phyloP scores from a whole-genome alignment of 2,888 invertebrate genomes.

The Chrysina gloriosa region DNA sequence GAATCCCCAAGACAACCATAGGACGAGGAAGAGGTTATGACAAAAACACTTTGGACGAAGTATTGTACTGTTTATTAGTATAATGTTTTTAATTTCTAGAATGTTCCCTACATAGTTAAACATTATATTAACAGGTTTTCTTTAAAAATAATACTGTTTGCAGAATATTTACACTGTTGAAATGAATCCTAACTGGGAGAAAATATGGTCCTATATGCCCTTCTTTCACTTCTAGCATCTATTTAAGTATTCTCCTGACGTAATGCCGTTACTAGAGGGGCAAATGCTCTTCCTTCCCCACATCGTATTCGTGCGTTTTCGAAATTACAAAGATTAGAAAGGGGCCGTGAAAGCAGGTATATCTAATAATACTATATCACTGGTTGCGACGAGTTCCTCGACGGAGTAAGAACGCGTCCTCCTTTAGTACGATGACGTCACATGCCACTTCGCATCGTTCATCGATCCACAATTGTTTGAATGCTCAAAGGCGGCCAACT shows the following conservation, averaged over 20 bases:
- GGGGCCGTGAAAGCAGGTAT: constrained; percentile 44
- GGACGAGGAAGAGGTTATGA: no score
- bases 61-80: no score
- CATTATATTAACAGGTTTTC: no score
- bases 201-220: no score
- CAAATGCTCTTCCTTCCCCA: constrained; percentile 17
- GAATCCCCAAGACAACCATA: no score
- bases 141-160: no score
- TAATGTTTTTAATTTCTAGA: no score
- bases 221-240: background rate
- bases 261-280: background rate
- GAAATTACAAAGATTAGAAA: constrained; percentile 32
- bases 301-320: constrained; percentile 20
- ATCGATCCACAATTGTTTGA: constrained; percentile 51
- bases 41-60: no score
- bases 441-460: constrained; percentile 47
- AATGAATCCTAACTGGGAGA: no score
- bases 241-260: constrained; percentile 12
- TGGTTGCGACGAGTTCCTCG: constrained; percentile 42
- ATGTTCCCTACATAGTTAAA: no score
- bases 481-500: constrained; percentile 44
- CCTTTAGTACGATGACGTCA: constrained; percentile 49
- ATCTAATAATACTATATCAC: constrained; percentile 50
- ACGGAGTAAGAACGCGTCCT: constrained; percentile 42
- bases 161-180: no score